Percentiles rank a stretch among this genome's conserved stretches.
Evolutionary conservation across 2,797 vertebrate genomes (phyloP).

Genomic region (Chrysocyon brachyurus): DNA sequence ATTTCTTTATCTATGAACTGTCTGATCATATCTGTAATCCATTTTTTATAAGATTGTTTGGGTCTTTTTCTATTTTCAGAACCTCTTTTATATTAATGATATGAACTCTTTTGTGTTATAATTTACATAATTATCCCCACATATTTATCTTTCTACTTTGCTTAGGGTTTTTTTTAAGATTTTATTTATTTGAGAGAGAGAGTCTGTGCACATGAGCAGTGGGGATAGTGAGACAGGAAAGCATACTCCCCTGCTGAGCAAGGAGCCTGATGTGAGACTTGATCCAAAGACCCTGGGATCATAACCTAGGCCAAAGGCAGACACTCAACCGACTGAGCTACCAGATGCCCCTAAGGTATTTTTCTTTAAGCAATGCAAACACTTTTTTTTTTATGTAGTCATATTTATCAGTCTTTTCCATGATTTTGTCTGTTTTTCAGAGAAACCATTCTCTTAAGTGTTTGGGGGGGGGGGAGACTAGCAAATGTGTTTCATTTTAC

Average conservation of each 20-base stretch:
- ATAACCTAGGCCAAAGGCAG: too few relatives aligned
- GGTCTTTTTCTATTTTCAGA: neutral
- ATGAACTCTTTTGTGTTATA: neutral
- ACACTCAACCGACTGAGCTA: too few relatives aligned
- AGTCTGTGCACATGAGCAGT: too few relatives aligned
- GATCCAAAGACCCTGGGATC: too few relatives aligned
- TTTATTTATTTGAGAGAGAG: too few relatives aligned
- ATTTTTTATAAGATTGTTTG: neutral
- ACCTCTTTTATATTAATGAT: neutral
- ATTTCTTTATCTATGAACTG: neutral
- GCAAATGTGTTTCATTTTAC: neutral
- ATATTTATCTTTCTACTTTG: neutral
- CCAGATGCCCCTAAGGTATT: too few relatives aligned
- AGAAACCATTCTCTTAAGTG: neutral
- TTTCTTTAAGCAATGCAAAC: neutral
- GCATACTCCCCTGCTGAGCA: too few relatives aligned
- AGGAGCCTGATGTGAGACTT: too few relatives aligned
- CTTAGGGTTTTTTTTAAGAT: neutral
- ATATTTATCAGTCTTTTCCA: neutral
- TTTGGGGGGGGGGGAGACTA: neutral
- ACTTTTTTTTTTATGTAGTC: neutral
- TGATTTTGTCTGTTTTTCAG: neutral
- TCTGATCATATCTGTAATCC: neutral
- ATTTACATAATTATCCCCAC: neutral
- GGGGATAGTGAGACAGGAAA: too few relatives aligned